A percentile compares a stretch with the other conserved stretches of the same genome.
These are phyloP conservation scores for Rhagium mordax DNA, from an alignment of 2,888 invertebrate genomes.

Conservation along the genomic window DNA sequence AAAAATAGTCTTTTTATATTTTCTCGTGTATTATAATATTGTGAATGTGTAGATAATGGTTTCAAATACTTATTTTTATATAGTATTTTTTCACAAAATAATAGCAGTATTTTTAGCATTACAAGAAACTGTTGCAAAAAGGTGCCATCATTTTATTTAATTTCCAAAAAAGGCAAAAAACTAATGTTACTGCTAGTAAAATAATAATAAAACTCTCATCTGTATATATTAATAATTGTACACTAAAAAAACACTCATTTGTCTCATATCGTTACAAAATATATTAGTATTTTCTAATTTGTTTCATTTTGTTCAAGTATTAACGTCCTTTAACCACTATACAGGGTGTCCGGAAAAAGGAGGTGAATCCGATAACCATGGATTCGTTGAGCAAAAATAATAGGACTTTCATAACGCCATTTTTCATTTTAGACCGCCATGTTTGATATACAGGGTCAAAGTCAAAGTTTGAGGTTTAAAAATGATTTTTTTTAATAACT, in stretches of 20 bases:
- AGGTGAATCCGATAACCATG: no score
- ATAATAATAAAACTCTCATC: slow-evolving; percentile 16
- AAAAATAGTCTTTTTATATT: slow-evolving; percentile 17
- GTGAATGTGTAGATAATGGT: slow-evolving; percentile 30
- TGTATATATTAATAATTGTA: slow-evolving; percentile 32
- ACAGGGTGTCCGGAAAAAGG: no score
- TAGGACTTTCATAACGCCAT: no score
- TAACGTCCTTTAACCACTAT: neutral
- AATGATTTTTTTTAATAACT: no score
- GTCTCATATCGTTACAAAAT: slow-evolving; percentile 33
- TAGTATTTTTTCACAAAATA: slow-evolving; percentile 48
- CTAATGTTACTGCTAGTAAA: slow-evolving; percentile 20
- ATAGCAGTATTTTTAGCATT: slow-evolving; percentile 35
- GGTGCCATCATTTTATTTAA: slow-evolving; percentile 26
- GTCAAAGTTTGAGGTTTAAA: no score
- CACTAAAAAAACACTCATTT: slow-evolving; percentile 35
- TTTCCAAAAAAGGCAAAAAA: slow-evolving; percentile 23
- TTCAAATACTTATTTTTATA: slow-evolving; percentile 55
- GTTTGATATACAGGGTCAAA: no score
- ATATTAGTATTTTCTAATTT: slow-evolving; percentile 32
- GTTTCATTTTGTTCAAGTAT: slow-evolving; percentile 4
- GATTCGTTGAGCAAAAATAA: no score
- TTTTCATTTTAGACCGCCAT: no score
- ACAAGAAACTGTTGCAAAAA: slow-evolving; percentile 20
- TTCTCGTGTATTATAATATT: slow-evolving; percentile 18